These are phyloP conservation scores for Lasioglossum lativentre DNA, from an alignment of 2,888 invertebrate genomes.

Conservation along the genomic window DNA sequence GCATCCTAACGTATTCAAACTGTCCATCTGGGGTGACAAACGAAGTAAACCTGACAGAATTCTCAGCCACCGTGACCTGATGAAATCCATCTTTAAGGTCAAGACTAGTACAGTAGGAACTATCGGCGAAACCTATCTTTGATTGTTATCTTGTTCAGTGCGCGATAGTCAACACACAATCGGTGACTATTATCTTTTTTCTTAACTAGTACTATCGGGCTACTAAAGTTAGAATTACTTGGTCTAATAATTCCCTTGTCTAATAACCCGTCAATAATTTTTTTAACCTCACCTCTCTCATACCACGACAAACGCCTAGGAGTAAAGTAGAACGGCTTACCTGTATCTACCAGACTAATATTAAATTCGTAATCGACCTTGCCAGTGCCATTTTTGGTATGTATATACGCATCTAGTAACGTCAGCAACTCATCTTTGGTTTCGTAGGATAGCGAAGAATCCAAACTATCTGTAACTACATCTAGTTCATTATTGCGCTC, in stretches of 20 bases:
- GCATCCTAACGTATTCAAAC: constrained; percentile 14
- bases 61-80: neutral
- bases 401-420: neutral
- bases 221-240: neutral
- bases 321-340: constrained; percentile 23
- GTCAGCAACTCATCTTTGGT: neutral
- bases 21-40: constrained; percentile 34
- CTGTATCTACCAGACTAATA: neutral
- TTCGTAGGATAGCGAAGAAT: neutral
- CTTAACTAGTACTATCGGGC: neutral
- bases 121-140: constrained; percentile 7
- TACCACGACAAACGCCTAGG: constrained; percentile 27
- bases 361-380: neutral
- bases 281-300: constrained; percentile 23
- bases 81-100: constrained; percentile 30
- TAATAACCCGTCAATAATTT: constrained; percentile 3
- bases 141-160: constrained; percentile 1
- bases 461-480: neutral
- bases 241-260: neutral
- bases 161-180: constrained; percentile 4
- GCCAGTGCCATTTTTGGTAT: neutral
- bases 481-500: neutral
- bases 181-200: neutral
- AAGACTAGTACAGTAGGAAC: constrained; percentile 2
- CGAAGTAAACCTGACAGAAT: constrained; percentile 29